phyloP scores from a whole-genome alignment of 1,140 invertebrate species.

The Drosophila willistoni region DNA sequence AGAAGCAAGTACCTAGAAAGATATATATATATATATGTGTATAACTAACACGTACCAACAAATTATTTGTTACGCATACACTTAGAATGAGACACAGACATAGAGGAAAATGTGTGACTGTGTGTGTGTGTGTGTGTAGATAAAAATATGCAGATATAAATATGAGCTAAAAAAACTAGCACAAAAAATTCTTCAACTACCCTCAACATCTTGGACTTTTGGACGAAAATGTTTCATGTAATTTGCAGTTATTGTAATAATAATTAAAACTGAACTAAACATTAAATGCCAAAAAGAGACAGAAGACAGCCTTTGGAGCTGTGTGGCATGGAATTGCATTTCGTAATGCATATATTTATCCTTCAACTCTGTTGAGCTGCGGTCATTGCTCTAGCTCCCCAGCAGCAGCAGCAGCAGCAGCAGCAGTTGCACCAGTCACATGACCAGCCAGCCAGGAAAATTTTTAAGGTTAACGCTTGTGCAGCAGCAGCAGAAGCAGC shows the following conservation, averaged over 20 bases:
- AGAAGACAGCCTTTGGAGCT: no score
- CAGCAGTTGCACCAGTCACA: constrained; percentile 38
- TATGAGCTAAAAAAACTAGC: constrained; percentile 33
- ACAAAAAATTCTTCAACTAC: not conserved
- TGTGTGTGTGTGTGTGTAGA: constrained; percentile 40
- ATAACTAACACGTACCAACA: constrained; percentile 34
- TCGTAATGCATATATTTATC: constrained; percentile 49
- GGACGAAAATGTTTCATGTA: not conserved
- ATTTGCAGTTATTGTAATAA: no score
- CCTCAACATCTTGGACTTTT: not conserved
- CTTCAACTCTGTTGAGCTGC: constrained; percentile 75
- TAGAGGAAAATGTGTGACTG: constrained; percentile 26
- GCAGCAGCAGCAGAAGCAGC: constrained; percentile 35
- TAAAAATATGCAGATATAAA: constrained; percentile 62
- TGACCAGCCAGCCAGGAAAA: constrained; percentile 37
- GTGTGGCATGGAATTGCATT: constrained; percentile 28
- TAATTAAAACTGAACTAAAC: no score
- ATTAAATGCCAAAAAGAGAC: no score
- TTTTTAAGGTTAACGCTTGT: constrained; percentile 58
- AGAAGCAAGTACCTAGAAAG: constrained; percentile 28
- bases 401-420: constrained; percentile 19
- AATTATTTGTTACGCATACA: constrained; percentile 28
- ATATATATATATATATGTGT: constrained; percentile 6
- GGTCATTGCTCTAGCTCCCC: constrained; percentile 75
- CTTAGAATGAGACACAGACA: constrained; percentile 10